Conservation (phyloP, 1,140 invertebrate species). For the Hyposmocoma kahamanoa region DNA sequence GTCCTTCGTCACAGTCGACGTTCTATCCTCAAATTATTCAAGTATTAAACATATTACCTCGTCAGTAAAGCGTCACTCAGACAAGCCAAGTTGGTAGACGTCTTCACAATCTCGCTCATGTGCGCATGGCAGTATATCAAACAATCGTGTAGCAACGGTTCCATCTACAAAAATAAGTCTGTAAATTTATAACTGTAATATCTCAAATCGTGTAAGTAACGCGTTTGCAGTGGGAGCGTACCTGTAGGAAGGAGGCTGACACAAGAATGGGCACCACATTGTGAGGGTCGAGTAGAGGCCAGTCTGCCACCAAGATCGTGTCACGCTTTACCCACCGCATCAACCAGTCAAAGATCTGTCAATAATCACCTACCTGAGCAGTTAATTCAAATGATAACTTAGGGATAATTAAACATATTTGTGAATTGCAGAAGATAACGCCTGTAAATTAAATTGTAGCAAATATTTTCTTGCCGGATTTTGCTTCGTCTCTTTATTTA, state of each 20-base stretch:
- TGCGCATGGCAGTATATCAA: conserved; percentile 86
- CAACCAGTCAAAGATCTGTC: conserved; percentile 95
- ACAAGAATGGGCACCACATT: conserved; percentile 94
- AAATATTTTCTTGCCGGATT: too few relatives aligned
- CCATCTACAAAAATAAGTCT: conserved; percentile 89
- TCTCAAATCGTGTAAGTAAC: too few relatives aligned
- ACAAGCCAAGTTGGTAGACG: conserved; percentile 85
- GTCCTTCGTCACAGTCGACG: too few relatives aligned
- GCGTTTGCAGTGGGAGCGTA: too few relatives aligned
- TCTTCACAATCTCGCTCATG: conserved; percentile 86
- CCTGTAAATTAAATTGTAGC: too few relatives aligned
- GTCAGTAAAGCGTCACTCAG: conserved; percentile 86
- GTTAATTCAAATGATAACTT: too few relatives aligned
- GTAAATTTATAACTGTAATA: too few relatives aligned
- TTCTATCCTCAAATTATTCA: too few relatives aligned
- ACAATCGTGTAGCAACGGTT: conserved; percentile 87
- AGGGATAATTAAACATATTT: too few relatives aligned
- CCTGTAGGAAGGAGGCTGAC: conserved; percentile 91
- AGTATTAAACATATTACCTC: conserved; percentile 65
- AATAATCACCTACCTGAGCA: too few relatives aligned
- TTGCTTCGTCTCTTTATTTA: too few relatives aligned
- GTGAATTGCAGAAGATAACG: too few relatives aligned
- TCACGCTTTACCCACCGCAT: conserved; percentile 94
- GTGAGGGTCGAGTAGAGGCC: conserved; percentile 84
- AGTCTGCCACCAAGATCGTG: conserved; percentile 77